phyloP scores from a whole-genome alignment of 2,888 invertebrate species.

The Cheilosia vernalis region DNA sequence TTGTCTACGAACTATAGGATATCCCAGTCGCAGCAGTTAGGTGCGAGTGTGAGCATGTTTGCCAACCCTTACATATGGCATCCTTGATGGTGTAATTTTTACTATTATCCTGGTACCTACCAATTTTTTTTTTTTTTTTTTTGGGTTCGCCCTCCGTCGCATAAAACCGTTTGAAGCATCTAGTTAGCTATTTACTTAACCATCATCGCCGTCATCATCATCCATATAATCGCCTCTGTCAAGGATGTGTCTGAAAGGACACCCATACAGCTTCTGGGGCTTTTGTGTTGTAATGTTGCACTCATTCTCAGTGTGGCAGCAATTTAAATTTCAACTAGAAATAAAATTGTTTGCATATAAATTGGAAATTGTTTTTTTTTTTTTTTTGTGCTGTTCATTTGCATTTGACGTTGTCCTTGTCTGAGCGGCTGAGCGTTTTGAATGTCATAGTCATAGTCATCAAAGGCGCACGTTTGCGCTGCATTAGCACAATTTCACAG shows the following conservation, averaged over 20 bases:
- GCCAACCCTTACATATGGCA: slow-evolving; percentile 3
- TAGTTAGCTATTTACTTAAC: slow-evolving; percentile 72
- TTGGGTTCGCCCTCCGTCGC: slow-evolving; percentile 9
- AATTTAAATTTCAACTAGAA: slow-evolving; percentile 67
- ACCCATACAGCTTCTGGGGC: slow-evolving; percentile 4
- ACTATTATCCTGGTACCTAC: slow-evolving; percentile 42
- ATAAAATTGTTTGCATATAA: slow-evolving; percentile 75
- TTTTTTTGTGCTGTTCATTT: slow-evolving; percentile 33
- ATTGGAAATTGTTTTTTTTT: slow-evolving; percentile 62
- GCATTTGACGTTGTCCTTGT: slow-evolving; percentile 63
- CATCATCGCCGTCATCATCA: slow-evolving; percentile 71
- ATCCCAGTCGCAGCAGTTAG: background rate
- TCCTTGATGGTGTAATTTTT: slow-evolving; percentile 31
- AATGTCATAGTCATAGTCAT: slow-evolving; percentile 36
- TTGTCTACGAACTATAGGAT: slow-evolving; percentile 18
- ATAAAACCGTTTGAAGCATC: slow-evolving; percentile 63
- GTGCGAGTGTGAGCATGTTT: slow-evolving; percentile 9
- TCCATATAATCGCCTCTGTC: slow-evolving; percentile 68
- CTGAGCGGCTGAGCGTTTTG: slow-evolving; percentile 33
- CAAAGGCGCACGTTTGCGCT: slow-evolving; percentile 30
- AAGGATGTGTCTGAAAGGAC: slow-evolving; percentile 49
- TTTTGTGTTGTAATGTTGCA: slow-evolving; percentile 9
- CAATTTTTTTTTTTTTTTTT: no score
- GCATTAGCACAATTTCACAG: slow-evolving; percentile 51
- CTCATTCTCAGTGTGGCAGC: slow-evolving; percentile 45